These are phyloP conservation scores for Osmerus eperlanus DNA, from an alignment of 2,113 vertebrate species.

Conservation along the genomic window DNA sequence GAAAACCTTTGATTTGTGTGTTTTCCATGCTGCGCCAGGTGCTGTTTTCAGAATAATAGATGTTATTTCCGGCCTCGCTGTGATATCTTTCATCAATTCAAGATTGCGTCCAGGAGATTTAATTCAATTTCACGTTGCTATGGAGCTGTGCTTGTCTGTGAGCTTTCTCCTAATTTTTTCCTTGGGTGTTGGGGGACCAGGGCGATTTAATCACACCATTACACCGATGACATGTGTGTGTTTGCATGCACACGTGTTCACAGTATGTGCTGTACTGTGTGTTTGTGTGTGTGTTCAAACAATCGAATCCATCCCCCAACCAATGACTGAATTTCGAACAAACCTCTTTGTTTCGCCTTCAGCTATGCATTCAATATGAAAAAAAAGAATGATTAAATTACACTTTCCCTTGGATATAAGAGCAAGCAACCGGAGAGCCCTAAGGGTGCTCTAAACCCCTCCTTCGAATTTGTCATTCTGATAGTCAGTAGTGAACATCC, in stretches of 20 bases:
- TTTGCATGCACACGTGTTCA: not conserved
- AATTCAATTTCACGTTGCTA: constrained; percentile 26
- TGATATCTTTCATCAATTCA: constrained; percentile 26
- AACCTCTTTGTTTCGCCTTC: not conserved
- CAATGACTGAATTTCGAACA: constrained; percentile 7
- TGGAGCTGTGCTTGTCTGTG: constrained; percentile 2
- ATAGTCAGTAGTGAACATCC: not conserved
- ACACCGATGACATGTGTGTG: not conserved
- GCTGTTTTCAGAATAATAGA: not conserved
- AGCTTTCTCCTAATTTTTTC: not conserved
- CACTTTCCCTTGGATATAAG: not conserved
- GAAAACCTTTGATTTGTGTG: not conserved
- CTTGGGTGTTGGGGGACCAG: not conserved
- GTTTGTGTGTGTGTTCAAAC: not conserved
- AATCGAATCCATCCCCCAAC: constrained; percentile 11
- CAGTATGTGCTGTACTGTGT: not conserved
- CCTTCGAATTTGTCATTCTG: not conserved
- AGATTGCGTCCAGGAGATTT: constrained; percentile 22
- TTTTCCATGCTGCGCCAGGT: constrained; percentile 12
- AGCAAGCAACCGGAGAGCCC: not conserved
- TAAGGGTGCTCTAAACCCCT: not conserved
- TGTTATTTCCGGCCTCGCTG: constrained; percentile 15
- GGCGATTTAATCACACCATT: constrained; percentile 16
- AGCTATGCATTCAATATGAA: constrained; percentile 9
- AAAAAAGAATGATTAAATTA: constrained; percentile 9